Conservation (phyloP, 53 echinoderm and acorn worm genomes). For the Luidia sarsii region DNA sequence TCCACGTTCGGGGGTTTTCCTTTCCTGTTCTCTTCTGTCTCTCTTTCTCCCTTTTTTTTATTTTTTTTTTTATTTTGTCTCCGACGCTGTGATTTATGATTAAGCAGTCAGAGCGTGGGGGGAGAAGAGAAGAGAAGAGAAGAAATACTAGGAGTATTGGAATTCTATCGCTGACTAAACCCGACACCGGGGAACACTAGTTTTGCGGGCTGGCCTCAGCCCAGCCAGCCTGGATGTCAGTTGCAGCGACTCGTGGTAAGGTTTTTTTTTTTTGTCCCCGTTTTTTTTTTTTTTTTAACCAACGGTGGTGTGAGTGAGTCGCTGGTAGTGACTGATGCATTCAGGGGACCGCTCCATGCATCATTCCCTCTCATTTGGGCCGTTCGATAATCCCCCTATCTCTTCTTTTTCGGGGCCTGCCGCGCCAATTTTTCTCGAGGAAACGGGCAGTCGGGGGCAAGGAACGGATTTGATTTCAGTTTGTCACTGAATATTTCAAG, state of each 20-base stretch:
- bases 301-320: background rate
- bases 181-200: no score
- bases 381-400: background rate
- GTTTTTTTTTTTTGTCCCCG: no score
- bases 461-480: no score
- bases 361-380: slow-evolving; percentile 18
- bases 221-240: no score
- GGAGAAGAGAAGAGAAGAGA: no score
- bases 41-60: no score
- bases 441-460: no score
- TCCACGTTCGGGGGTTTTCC: no score
- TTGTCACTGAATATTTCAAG: no score
- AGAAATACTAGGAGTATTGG: background rate
- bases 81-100: background rate
- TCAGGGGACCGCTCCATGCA: slow-evolving; percentile 2
- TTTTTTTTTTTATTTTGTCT: background rate
- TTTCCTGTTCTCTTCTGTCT: background rate
- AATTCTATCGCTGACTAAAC: slow-evolving; percentile 4
- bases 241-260: background rate
- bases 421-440: no score
- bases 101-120: background rate
- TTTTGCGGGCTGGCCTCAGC: background rate
- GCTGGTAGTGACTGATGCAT: slow-evolving; percentile 12
- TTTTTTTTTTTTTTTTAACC: no score
- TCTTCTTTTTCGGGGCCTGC: slow-evolving; percentile 2